Percentiles rank a stretch among this genome's conserved stretches.
phyloP scores from a whole-genome alignment of 1,140 invertebrate genomes.

The Lepidurus apus region DNA sequence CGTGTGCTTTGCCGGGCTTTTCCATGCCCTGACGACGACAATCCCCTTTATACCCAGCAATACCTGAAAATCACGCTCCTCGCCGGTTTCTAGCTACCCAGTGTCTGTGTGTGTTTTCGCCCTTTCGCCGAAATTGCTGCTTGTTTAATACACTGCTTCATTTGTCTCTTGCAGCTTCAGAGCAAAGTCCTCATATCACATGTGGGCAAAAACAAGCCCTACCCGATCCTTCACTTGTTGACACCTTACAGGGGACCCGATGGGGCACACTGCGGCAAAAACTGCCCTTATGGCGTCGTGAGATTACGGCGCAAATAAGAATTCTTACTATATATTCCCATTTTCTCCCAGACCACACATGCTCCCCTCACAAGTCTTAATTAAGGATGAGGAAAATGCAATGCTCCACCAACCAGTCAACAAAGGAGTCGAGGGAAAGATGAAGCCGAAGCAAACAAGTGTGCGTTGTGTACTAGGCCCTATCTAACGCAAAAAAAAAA shows the following conservation, averaged over 20 bases:
- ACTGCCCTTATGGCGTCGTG: neutral
- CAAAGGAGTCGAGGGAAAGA: neutral
- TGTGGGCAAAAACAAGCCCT: neutral
- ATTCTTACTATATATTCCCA: neutral
- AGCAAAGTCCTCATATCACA: neutral
- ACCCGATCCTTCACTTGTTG: slow-evolving; percentile 10
- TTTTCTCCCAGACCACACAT: neutral
- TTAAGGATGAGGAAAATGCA: neutral
- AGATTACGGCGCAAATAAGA: neutral
- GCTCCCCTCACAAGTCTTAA: neutral
- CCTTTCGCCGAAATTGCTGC: neutral
- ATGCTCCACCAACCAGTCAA: neutral
- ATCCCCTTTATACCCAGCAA: neutral
- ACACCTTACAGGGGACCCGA: slow-evolving; percentile 5
- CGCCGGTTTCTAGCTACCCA: neutral
- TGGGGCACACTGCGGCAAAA: neutral
- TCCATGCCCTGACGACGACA: neutral
- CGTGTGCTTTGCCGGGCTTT: neutral
- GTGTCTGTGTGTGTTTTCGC: neutral
- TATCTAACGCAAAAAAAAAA: neutral
- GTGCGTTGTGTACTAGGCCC: neutral
- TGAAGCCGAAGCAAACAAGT: neutral
- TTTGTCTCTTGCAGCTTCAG: neutral
- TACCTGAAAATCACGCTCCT: slow-evolving; percentile 19
- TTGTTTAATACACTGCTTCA: neutral